Base-by-base conservation (phyloP, 2,888 invertebrate species). In the Camptogramma bilineatum region DNA sequence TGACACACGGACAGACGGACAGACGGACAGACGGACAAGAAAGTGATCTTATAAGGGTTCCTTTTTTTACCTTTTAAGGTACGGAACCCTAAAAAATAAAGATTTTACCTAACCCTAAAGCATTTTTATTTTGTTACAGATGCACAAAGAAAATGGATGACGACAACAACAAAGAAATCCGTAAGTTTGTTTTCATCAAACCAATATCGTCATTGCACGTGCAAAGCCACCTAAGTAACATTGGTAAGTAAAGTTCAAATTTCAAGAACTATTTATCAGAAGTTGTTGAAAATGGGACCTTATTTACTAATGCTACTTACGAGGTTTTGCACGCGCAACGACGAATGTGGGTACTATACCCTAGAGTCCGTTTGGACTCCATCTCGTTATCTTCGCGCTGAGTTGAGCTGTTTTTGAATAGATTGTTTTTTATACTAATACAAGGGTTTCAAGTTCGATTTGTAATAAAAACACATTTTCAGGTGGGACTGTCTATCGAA, bases 81-180 rank as follows among this genome's bases (percentile, higher is more conserved):
- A n/a, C n/a, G n/a, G n/a, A n/a, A n/a, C n/a, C n/a, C n/a, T n/a
- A n/a, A n/a, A n/a, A n/a, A n/a, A n/a, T n/a, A n/a, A n/a, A n/a
- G n/a, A n/a, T n/a, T 28, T 28, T 28, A 28, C 7, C 4, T 21
- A 21, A 21, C 21, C 4, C n/a, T n/a, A n/a, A n/a, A 28, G 5
- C 28, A 44, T 17, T 13, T 55, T 56, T 60, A 50, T n/a, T 16
- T 60, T 82, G 76, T 87, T 88, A 52, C 88, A 89, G 89, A 78
- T 86, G 61, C 72, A 80, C 69, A 82, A 82, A 72, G 87, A 86
- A 70, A 79, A 75, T 69, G 86, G 86, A 77, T 87, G 77, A 86
- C 68, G 10, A 52, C 42, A 1, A 28, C 52, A 52, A 59, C 28
- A 71, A 75, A 75, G 75, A 64, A 19, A 58, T 62, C 73, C 69